Evolutionary conservation across 2,888 invertebrate species (phyloP), one percentile per base, ranked within the genome.

Genomic region (Melanostoma mellinum): DNA sequence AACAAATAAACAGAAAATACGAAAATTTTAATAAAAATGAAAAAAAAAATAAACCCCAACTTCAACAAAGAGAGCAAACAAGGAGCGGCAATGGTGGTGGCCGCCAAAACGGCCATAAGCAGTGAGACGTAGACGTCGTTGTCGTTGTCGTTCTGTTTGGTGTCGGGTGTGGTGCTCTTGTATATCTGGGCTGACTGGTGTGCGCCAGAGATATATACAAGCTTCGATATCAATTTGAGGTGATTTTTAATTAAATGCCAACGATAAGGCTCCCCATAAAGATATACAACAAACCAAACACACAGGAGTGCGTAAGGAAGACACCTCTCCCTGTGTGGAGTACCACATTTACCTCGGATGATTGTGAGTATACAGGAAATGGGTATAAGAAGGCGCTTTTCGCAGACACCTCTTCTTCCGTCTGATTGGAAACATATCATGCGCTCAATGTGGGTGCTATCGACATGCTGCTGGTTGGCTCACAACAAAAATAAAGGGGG

Each of bases 181-280:
- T 46, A 20, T 20, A 72, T 36, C 38, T 32, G 46, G 46, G 53
- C 32, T 33, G 30, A 44, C 42, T 38, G 53, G 42, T 60, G 48
- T 46, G 52, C 48, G 61, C 67, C 61, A 38, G 10, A 36, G 36
- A 77, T 53, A 82, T 78, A 63, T 79, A 79, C 74, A 74, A 74
- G 65, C 61, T 79, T 75, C 71, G 69, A 74, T 84, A 84, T 84
- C 84, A 84, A 84, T 84, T 84, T 75, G 74, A 84, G 84, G 84
- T 84, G 79, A 84, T 84, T 84, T 84, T 84, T 84, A 84, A 84
- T 84, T 84, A 84, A 84, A 84, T 74, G 79, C 74, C 74, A 84
- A 9, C 79, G 84, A 84, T 84, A 84, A 84, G 84, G 79, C 46
- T 65, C 63, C 53, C 78, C 84, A 74, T 84, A 84, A 84, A 84